Percentiles rank a stretch among this genome's conserved stretches.
Conservation (phyloP, 2,888 invertebrate species). For the Incurvaria masculella region DNA sequence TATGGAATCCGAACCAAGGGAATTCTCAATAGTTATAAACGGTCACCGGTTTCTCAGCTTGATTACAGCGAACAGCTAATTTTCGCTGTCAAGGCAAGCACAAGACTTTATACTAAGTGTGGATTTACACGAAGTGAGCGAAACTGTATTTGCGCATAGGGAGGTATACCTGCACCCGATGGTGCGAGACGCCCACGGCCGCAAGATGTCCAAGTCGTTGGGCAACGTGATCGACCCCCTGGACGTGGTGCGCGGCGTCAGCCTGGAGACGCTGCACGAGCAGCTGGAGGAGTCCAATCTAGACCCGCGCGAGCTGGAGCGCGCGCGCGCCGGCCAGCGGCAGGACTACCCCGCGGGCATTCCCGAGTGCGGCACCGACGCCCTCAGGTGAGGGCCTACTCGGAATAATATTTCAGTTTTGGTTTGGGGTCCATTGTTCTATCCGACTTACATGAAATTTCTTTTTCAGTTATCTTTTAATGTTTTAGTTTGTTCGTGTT, state of each 20-base stretch:
- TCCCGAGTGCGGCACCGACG: conserved; percentile 95
- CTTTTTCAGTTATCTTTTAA: too few species aligned
- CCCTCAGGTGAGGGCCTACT: conserved; percentile 75
- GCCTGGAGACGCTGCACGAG: conserved; percentile 73
- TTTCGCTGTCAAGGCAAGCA: too few species aligned
- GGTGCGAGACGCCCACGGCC: conserved; percentile 95
- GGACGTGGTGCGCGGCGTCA: conserved; percentile 88
- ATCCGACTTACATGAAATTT: too few species aligned
- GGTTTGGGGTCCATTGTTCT: too few species aligned
- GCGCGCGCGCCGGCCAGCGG: conserved; percentile 70
- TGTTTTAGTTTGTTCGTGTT: too few species aligned
- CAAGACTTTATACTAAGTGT: too few species aligned
- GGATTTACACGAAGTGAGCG: too few species aligned
- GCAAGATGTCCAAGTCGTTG: conserved; percentile 98
- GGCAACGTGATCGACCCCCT: conserved; percentile 98
- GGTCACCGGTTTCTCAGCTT: too few species aligned
- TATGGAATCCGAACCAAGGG: too few species aligned
- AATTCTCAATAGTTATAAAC: too few species aligned
- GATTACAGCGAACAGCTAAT: too few species aligned
- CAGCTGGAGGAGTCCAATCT: conserved; percentile 77
- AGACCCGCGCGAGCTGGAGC: conserved; percentile 78
- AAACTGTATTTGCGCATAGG: conserved; percentile 28
- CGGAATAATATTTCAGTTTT: too few species aligned
- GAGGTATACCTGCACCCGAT: conserved; percentile 95
- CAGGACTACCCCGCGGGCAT: conserved; percentile 88